Base-by-base conservation (phyloP, 2,113 vertebrate genomes). In the rat (Rattus norvegicus) region DNA sequence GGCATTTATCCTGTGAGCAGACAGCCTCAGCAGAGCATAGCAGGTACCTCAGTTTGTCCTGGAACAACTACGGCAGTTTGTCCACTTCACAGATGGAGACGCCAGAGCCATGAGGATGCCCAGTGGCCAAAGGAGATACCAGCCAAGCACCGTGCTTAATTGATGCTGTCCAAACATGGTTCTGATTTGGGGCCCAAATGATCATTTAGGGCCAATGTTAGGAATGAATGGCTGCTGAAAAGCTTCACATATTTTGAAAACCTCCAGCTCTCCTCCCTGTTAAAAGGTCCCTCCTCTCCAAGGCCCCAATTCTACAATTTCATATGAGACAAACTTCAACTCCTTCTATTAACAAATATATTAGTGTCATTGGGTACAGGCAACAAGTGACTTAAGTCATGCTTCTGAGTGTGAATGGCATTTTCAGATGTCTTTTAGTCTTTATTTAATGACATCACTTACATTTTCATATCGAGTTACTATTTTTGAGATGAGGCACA, bases 371-470 rank as follows among this genome's bases (percentile, higher is more conserved):
- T 95, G 36, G 93, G 67, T 17, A 59, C 28, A 95, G 70, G 39
- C 39, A 96, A 95, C 5, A 97, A 77, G 89, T 86, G 24, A 95
- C 59, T 81, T 94, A 92, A 88, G 52, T 54, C 67, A 93, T 83
- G 13, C 79, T 47, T 93, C 63, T 89, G 65, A 70, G 43, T 49
- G 33, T 49, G 89, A 92, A 70, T 73, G 67, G 33, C 83, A 92
- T 43, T 90, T 93, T 52, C 76, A 92, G 33, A 92, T 54, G n/a
- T 22, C 26, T 61, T 88, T 67, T 89, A 77, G 49, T 73, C 67
- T 87, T 73, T 92, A 33, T 90, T 92, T 95, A 90, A 90, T 70
- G 75, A 14, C 70, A 36, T 92, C 85, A 93, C 59, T 85, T 85
- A 65, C 26, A 47, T 49, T 47, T 85, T 67, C 26, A 47, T 47